Base-by-base conservation (phyloP, 2,797 vertebrate genomes). In the Ptychadena robeensis region DNA sequence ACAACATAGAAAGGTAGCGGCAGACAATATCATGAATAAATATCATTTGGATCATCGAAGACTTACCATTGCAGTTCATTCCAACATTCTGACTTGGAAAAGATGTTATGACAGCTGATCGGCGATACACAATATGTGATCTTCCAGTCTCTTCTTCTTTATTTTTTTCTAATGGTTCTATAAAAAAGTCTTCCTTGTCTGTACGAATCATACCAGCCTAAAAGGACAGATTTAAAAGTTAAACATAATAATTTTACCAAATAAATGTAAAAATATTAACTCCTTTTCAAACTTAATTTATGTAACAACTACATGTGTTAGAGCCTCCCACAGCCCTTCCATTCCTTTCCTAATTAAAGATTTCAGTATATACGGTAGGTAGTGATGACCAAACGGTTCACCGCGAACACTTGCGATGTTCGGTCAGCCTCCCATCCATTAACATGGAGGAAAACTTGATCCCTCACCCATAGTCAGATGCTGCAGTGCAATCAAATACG, bases 141-240 rank as follows among this genome's bases (percentile, higher is more conserved):
- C 98, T 94, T 65, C 97, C 96, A 22, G 86, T 92, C 40, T 95
- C 93, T 59, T 93, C 90, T 11, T 91, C 91, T 14, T 86, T 91
- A 70, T 92, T 89, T 81, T 91, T 94, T 89, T 98, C 94, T 89
- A 96, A 88, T 0, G 98, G 98, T 87, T 99, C 98, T 8, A 99
- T 99, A 90, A 98, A 98, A 94, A 96, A 99, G 90, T 99, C 98
- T 78, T 98, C 97, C 87, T 96, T 91, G 88, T 96, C 96, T 11
- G 96, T 96, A 86, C 94, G 94, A 88, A 99, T 99, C 95, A 99
- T 95, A 48, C 98, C 98, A 80, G 97, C 97, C 98, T 99, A 93
- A 81, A 86, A 89, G 66, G 11, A 88, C 75, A 90, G 87, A n/a
- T 72, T 27, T 9, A 40, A 15, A 48, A 40, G 12, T 2, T 22